Evolutionary conservation across 2,888 invertebrate species (phyloP).

Genomic region (Eupithecia inturbata): DNA sequence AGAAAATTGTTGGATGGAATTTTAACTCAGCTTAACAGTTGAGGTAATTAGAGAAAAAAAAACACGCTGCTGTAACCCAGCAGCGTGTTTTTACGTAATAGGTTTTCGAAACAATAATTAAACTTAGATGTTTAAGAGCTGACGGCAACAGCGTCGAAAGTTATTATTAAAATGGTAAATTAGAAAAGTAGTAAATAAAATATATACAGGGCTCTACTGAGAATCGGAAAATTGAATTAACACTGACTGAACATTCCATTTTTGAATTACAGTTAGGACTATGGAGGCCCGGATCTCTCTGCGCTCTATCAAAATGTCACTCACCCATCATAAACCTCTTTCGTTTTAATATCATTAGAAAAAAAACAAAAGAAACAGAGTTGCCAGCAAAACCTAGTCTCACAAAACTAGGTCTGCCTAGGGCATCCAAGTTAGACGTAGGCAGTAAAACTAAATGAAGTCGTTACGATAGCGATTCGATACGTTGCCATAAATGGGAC

Average conservation of each 20-base stretch:
- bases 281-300: background rate
- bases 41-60: no score
- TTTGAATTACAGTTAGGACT: background rate
- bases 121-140: background rate
- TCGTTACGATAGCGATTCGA: slow-evolving; percentile 41
- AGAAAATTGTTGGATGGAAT: background rate
- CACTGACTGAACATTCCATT: background rate
- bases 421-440: slow-evolving; percentile 34
- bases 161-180: background rate
- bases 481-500: slow-evolving; percentile 27
- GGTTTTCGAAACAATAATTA: slow-evolving; percentile 1
- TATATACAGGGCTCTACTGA: background rate
- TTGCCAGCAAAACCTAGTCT: slow-evolving; percentile 24
- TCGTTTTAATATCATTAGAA: background rate
- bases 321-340: background rate
- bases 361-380: background rate
- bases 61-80: no score
- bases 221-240: background rate
- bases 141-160: background rate
- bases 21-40: no score
- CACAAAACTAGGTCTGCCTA: slow-evolving; percentile 32
- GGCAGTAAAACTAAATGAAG: slow-evolving; percentile 43
- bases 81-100: no score
- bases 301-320: background rate
- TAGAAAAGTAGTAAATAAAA: background rate